Evolutionary conservation across 2,797 vertebrate species (phyloP).

Genomic region (Lateolabrax maculatus): DNA sequence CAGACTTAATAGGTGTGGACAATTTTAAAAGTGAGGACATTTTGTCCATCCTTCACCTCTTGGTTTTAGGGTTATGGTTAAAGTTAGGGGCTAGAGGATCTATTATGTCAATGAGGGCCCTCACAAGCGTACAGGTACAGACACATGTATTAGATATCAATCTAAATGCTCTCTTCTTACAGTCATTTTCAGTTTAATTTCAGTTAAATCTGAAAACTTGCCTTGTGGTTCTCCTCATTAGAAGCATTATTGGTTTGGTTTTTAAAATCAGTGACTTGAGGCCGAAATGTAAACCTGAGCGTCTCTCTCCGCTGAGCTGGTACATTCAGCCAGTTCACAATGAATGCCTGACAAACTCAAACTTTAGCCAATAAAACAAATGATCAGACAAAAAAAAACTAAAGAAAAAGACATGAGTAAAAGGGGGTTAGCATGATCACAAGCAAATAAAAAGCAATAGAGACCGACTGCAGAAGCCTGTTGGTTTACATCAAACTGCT

Average conservation of each 20-base stretch:
- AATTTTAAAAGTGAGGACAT: constrained; percentile 4
- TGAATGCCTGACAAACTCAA: constrained; percentile 82
- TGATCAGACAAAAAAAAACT: constrained; percentile 73
- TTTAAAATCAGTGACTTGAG: constrained; percentile 5
- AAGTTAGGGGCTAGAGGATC: neutral
- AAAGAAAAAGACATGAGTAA: constrained; percentile 64
- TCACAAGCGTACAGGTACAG: neutral
- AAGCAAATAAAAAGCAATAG: constrained; percentile 76
- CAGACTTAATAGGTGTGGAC: neutral
- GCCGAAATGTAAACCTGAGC: constrained; percentile 21
- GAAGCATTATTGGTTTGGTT: constrained; percentile 1
- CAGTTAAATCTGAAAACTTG: neutral
- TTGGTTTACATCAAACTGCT: constrained; percentile 70
- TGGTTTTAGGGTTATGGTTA: neutral
- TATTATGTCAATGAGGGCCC: neutral
- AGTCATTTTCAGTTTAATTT: constrained; percentile 8
- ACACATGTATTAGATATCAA: neutral
- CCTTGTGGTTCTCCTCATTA: constrained; percentile 56
- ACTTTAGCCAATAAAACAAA: constrained; percentile 75
- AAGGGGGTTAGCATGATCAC: constrained; percentile 80
- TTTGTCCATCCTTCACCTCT: neutral
- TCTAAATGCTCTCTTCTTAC: neutral
- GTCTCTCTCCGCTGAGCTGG: constrained; percentile 79
- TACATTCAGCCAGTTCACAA: constrained; percentile 79
- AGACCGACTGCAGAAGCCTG: constrained; percentile 70